Evolutionary conservation across 1,140 invertebrate genomes (phyloP).

Genomic region (Cydia splendana): DNA sequence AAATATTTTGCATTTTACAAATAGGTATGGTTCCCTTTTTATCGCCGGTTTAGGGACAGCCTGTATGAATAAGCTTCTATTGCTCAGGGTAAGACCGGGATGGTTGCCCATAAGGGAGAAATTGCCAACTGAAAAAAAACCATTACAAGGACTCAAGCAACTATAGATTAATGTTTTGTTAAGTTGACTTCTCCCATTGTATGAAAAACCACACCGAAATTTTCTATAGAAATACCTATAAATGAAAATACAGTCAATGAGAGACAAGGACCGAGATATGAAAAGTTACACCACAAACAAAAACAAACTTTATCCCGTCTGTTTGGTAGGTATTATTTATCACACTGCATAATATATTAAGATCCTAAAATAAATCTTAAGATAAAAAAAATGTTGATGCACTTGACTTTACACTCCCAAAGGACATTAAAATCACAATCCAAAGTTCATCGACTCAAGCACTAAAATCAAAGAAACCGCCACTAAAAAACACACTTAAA

Average conservation of each 20-base stretch:
- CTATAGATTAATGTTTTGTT: neutral
- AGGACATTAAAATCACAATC: slow-evolving; percentile 16
- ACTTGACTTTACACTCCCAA: slow-evolving; percentile 20
- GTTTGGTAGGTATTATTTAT: neutral
- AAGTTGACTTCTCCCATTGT: neutral
- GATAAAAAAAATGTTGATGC: neutral
- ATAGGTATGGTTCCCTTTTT: no score
- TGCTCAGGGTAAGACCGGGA: neutral
- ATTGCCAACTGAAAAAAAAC: neutral
- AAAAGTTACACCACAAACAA: neutral
- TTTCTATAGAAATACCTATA: no score
- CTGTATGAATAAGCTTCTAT: neutral
- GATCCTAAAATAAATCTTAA: slow-evolving; percentile 2
- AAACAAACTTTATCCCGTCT: neutral
- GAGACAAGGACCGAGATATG: neutral
- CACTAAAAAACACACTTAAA: slow-evolving; percentile 59
- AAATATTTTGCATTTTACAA: no score
- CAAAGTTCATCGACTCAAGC: slow-evolving; percentile 44
- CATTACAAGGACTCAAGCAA: neutral
- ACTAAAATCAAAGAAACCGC: slow-evolving; percentile 61
- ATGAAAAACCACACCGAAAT: neutral
- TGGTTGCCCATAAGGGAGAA: neutral
- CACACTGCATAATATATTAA: neutral
- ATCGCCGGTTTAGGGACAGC: neutral
- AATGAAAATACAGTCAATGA: neutral